phyloP scores from a whole-genome alignment of 2,797 vertebrate species.

The Tangara arthus region DNA sequence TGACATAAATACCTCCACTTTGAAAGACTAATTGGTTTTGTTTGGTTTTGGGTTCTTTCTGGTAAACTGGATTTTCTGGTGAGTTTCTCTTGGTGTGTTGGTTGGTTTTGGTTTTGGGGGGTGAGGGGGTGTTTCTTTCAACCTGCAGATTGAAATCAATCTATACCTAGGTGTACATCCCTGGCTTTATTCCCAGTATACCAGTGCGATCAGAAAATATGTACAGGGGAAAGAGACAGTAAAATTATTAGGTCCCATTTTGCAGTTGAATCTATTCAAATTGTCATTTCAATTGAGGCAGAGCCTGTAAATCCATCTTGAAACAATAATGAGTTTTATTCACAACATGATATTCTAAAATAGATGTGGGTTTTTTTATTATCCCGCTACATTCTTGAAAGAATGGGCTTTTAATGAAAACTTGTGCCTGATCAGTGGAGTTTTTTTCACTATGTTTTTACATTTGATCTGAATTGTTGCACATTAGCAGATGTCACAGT shows the following conservation, averaged over 20 bases:
- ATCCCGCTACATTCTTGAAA: not conserved
- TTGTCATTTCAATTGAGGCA: rapidly evolving
- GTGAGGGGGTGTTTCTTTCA: not conserved
- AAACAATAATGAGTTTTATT: not conserved
- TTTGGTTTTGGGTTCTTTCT: rapidly evolving
- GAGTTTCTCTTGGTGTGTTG: rapidly evolving
- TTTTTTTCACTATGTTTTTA: not conserved
- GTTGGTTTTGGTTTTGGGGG: not conserved
- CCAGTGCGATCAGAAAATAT: not conserved
- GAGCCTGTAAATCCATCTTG: not conserved
- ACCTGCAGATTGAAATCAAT: not conserved
- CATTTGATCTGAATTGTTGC: not conserved
- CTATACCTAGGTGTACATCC: not conserved
- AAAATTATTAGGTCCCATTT: not conserved
- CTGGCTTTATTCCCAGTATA: not conserved
- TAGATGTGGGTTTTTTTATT: not conserved
- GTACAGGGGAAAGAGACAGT: not conserved
- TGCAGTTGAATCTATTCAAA: not conserved
- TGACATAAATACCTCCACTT: not conserved
- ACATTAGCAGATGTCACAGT: not conserved
- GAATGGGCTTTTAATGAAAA: not conserved
- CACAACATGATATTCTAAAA: not conserved
- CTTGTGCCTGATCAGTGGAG: not conserved
- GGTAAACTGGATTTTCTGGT: not conserved
- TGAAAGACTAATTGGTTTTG: not conserved